Evolutionary conservation across 2,888 invertebrate species (phyloP).

Genomic region (Caenorhabditis auriculariae): DNA sequence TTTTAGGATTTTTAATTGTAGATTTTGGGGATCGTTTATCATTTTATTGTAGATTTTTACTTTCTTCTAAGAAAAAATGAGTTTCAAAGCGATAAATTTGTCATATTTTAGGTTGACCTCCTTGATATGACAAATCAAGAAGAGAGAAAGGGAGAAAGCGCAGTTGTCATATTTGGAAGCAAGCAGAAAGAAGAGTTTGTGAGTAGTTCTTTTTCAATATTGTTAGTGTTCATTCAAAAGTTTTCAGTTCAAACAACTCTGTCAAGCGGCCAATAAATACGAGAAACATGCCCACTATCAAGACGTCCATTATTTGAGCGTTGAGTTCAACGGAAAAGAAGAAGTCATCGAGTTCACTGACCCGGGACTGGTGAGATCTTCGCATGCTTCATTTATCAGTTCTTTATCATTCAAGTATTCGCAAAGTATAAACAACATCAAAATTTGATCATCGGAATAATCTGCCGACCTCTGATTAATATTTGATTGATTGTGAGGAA

Average conservation of each 20-base stretch:
- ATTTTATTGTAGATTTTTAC: too few species aligned
- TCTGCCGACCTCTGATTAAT: too few species aligned
- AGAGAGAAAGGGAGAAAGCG: slow-evolving; percentile 12
- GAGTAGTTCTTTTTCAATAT: too few species aligned
- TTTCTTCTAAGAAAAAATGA: too few species aligned
- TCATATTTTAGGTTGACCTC: too few species aligned
- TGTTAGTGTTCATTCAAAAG: background rate
- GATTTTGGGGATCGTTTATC: too few species aligned
- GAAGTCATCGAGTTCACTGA: slow-evolving; percentile 33
- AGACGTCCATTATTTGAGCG: slow-evolving; percentile 36
- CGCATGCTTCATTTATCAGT: background rate
- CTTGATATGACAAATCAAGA: too few species aligned
- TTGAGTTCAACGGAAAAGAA: slow-evolving; percentile 18
- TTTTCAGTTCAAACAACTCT: slow-evolving; percentile 40
- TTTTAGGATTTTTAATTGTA: too few species aligned
- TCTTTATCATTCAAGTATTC: background rate
- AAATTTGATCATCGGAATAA: too few species aligned
- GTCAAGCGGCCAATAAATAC: slow-evolving; percentile 31
- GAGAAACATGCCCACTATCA: slow-evolving; percentile 39
- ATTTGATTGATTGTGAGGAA: too few species aligned
- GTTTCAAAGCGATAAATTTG: too few species aligned
- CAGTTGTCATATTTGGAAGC: slow-evolving; percentile 20
- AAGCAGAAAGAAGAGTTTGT: too few species aligned
- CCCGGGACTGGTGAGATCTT: slow-evolving; percentile 41
- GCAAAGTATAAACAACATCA: background rate